Percentiles rank a stretch among this genome's conserved stretches.
Evolutionary conservation across 1,140 invertebrate species (phyloP).

Genomic region (Matsumurasca onukii): DNA sequence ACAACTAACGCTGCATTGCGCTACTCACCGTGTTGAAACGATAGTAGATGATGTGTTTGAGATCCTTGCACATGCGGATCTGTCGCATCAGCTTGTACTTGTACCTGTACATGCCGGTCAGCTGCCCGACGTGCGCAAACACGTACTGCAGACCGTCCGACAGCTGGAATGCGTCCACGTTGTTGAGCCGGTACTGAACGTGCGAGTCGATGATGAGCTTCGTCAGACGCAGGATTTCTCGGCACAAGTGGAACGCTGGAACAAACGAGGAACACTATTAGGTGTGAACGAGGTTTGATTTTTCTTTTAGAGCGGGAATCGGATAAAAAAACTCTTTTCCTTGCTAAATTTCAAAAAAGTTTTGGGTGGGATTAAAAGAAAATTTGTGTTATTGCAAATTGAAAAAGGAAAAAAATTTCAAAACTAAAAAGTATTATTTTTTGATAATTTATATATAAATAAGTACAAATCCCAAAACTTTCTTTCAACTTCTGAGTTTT

Average conservation of each 20-base stretch:
- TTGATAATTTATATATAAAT: too few relatives aligned
- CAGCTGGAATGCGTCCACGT: constrained; percentile 98
- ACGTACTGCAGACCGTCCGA: constrained; percentile 99
- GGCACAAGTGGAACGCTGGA: constrained; percentile 95
- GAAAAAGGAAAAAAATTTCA: too few relatives aligned
- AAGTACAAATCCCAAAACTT: too few relatives aligned
- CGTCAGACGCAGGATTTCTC: constrained; percentile 96
- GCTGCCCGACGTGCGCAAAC: constrained; percentile 98
- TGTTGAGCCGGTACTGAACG: constrained; percentile 98
- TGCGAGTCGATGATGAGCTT: constrained; percentile 99
- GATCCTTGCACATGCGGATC: constrained; percentile 99
- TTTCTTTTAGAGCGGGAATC: too few relatives aligned
- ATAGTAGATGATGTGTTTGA: constrained; percentile 99
- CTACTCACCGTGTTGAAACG: constrained; percentile 93
- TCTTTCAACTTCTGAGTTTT: too few relatives aligned
- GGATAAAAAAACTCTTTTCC: not conserved
- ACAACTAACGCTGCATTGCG: too few relatives aligned
- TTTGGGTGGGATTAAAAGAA: constrained; percentile 28
- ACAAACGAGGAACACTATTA: not conserved
- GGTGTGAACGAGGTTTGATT: not conserved
- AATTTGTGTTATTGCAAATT: too few relatives aligned
- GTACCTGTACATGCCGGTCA: constrained; percentile 99
- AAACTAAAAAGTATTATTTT: too few relatives aligned
- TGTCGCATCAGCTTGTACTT: constrained; percentile 99
- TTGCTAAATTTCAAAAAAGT: not conserved